phyloP scores from a whole-genome alignment of 2,888 invertebrate species.

The Iselma pallidipennis region DNA sequence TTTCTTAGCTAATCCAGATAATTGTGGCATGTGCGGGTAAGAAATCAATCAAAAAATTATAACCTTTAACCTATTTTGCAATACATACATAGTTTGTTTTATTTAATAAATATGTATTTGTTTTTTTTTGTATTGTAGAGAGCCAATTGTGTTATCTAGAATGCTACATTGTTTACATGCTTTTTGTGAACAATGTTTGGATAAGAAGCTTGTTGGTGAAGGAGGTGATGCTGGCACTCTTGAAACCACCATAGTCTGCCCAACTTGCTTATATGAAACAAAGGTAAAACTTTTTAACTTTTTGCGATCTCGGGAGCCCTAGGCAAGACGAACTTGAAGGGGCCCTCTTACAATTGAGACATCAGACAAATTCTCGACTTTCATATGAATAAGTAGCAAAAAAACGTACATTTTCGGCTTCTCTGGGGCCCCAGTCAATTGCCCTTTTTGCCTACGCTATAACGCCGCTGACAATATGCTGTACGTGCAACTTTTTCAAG shows the following conservation, averaged over 20 bases:
- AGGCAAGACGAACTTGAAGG: too few relatives aligned
- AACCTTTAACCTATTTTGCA: neutral
- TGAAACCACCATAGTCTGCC: conserved; percentile 72
- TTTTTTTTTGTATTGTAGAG: conserved; percentile 54
- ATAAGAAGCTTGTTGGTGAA: conserved; percentile 75
- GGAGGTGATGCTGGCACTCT: conserved; percentile 68
- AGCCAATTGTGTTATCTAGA: conserved; percentile 79
- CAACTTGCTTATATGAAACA: conserved; percentile 84
- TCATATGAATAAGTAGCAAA: too few relatives aligned
- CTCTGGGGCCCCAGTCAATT: too few relatives aligned
- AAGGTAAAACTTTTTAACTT: conserved; percentile 66
- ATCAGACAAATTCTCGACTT: too few relatives aligned
- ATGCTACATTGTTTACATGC: conserved; percentile 93
- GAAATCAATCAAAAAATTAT: conserved; percentile 20
- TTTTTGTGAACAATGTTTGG: conserved; percentile 91
- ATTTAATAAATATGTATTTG: neutral
- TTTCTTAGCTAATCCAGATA: conserved; percentile 54
- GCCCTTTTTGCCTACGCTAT: too few relatives aligned
- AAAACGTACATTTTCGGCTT: too few relatives aligned
- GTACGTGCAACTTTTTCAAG: too few relatives aligned
- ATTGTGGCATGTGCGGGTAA: conserved; percentile 56
- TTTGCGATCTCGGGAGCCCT: too few relatives aligned
- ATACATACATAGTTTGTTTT: neutral
- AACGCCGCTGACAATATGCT: too few relatives aligned
- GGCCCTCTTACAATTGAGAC: too few relatives aligned